Evolutionary conservation across 2,113 vertebrate genomes (phyloP).

Genomic region (Rhizomys pruinosus): DNA sequence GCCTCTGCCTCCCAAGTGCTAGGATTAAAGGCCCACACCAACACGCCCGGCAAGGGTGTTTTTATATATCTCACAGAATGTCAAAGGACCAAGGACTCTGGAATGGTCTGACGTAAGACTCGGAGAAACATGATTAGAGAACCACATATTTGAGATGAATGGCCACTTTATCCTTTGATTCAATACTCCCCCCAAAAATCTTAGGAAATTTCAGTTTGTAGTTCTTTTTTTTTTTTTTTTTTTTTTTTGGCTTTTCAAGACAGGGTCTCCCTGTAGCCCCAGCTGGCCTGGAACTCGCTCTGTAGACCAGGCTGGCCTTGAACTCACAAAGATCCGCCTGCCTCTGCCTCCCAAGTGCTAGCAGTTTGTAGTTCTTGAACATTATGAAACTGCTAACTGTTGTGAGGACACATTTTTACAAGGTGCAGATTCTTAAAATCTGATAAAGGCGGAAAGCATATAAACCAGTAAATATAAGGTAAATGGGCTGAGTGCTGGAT

Average conservation of each 20-base stretch:
- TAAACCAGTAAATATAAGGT: not conserved
- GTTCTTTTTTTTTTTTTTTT: not conserved
- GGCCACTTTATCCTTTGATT: not conserved
- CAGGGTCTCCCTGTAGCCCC: too few relatives aligned
- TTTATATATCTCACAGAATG: not conserved
- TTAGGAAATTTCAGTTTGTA: not conserved
- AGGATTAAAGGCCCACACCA: too few relatives aligned
- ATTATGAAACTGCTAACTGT: not conserved
- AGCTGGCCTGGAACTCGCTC: too few relatives aligned
- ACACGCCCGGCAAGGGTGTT: too few relatives aligned
- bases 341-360: not conserved
- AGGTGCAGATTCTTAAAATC: conserved; percentile 1
- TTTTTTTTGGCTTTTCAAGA: too few relatives aligned
- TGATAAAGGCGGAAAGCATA: not conserved
- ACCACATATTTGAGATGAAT: not conserved
- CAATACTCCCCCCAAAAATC: not conserved
- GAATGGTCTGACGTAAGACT: not conserved
- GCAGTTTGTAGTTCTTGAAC: not conserved
- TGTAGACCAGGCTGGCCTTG: too few relatives aligned
- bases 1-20: too few relatives aligned
- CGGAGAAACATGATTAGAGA: not conserved
- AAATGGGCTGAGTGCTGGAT: not conserved
- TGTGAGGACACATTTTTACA: not conserved
- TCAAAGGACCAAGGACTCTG: not conserved
- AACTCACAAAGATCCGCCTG: too few relatives aligned